Evolutionary conservation across 2,888 invertebrate species (phyloP).

Genomic region (Tyria jacobaeae): DNA sequence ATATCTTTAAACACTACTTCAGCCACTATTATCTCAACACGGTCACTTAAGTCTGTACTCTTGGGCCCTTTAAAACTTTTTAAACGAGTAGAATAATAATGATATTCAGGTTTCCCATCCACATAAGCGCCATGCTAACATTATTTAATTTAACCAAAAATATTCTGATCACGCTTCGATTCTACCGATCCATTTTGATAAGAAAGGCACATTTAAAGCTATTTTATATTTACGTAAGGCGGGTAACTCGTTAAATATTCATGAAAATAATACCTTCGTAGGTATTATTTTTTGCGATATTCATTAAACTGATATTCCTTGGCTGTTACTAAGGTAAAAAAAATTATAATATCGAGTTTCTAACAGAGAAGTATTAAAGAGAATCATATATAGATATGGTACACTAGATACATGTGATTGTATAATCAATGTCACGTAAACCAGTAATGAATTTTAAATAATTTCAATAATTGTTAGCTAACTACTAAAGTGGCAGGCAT

Average conservation of each 20-base stretch:
- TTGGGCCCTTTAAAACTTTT: neutral
- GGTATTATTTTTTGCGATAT: constrained; percentile 45
- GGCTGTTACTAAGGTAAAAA: neutral
- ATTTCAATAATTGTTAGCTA: no score
- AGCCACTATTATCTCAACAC: neutral
- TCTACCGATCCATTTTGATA: constrained; percentile 71
- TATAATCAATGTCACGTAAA: no score
- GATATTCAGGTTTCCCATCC: constrained; percentile 18
- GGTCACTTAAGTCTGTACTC: neutral
- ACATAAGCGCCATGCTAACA: constrained; percentile 24
- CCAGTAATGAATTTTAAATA: no score
- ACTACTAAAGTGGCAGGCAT: no score
- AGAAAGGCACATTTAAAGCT: constrained; percentile 63
- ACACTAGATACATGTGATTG: no score
- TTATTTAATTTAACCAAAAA: constrained; percentile 48
- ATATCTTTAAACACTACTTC: neutral
- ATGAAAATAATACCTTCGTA: constrained; percentile 53
- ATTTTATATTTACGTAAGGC: constrained; percentile 77
- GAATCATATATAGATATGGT: no score
- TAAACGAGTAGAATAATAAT: neutral
- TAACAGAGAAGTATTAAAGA: neutral
- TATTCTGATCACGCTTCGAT: constrained; percentile 72
- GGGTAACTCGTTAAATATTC: constrained; percentile 72
- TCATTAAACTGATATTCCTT: constrained; percentile 29
- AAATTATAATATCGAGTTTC: neutral